Evolutionary conservation across 1,140 invertebrate species (phyloP).

Genomic region (Acyrthosiphon pisum): DNA sequence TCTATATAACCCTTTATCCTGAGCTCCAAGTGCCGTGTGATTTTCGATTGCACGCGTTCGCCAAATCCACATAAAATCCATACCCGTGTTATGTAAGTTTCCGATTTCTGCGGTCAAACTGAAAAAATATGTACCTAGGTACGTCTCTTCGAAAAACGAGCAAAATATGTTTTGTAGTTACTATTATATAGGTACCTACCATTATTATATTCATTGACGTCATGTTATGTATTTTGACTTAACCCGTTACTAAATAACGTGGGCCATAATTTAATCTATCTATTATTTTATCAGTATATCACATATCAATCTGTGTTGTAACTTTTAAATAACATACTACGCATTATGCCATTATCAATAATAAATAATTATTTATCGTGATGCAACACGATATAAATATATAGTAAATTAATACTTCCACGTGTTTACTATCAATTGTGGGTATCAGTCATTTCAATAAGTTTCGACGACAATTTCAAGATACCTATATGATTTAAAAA

Average conservation of each 20-base stretch:
- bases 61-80: neutral
- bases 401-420: neutral
- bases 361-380: neutral
- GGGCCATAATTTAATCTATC: neutral
- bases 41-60: neutral
- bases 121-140: neutral
- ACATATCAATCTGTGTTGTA: neutral
- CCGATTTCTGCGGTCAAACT: neutral
- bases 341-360: neutral
- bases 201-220: neutral
- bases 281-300: neutral
- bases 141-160: neutral
- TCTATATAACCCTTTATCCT: neutral
- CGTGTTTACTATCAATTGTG: neutral
- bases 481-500: neutral
- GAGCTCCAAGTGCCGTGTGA: neutral
- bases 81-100: neutral
- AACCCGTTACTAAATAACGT: neutral
- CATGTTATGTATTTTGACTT: neutral
- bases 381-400: neutral
- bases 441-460: neutral
- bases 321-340: neutral
- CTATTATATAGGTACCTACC: neutral
- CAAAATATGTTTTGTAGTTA: neutral
- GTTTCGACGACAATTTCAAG: neutral